Base-by-base conservation (phyloP, 2,888 invertebrate genomes). In the Micoletzkya japonica region DNA sequence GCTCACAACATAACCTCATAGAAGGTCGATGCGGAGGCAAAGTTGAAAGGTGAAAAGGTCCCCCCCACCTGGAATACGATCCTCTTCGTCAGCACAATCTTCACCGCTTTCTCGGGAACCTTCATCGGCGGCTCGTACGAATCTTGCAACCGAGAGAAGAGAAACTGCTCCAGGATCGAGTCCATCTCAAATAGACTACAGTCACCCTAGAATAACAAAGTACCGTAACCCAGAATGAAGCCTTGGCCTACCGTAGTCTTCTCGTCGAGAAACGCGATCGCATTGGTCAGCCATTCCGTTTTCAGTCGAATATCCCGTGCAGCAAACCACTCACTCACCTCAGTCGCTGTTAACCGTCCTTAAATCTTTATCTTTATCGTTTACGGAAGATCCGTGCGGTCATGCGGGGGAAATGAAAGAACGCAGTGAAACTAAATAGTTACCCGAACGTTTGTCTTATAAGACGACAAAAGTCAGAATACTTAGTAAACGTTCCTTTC, bases 11-110 rank as follows among this genome's bases (percentile, higher is more conserved):
- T n/a, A n/a, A n/a, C n/a, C n/a, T n/a, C n/a, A n/a, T n/a, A n/a
- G n/a, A n/a, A n/a, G n/a, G n/a, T n/a, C n/a, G n/a, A n/a, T n/a
- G n/a, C n/a, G n/a, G n/a, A n/a, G n/a, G n/a, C n/a, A 52, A 6
- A 52, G 6, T 24, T 24, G 6, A 52, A n/a, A 52, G 24, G 24
- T 14, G 28, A 4, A 34, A 39, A 20, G 32, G 28, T 34, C 30
- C 34, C 3, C 26, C 24, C 28, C n/a, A 75, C 75, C 69, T 75
- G 75, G 58, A 75, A 74, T 26, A 75, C 68, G 36, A 74, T 72
- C 7, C 37, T 63, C 44, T 72, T 73, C 28, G 66, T 68, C 20
- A 75, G 60, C 20, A 73, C 56, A 24, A 74, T 37, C 63, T 73
- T 75, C 26, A 57, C 56, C 0, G 75, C 75, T 7, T 44, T 50